Base-by-base conservation (phyloP, 2,888 invertebrate genomes). In the Luperina testacea region DNA sequence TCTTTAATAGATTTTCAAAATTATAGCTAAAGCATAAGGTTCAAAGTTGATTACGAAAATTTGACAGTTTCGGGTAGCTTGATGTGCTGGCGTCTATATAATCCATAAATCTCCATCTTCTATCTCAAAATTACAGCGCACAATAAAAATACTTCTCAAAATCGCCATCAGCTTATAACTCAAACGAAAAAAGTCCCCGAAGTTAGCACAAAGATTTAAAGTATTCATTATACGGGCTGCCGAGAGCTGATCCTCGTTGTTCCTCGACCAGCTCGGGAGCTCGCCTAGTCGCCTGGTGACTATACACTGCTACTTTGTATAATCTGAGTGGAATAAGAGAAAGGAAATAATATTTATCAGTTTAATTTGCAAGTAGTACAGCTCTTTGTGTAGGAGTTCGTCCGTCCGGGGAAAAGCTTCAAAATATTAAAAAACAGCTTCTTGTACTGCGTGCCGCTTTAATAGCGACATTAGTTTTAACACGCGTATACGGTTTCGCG, bases 201-300 rank as follows among this genome's bases (percentile, higher is more conserved):
- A 89, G 88, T 88, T 83, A 85, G 81, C 72, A 68, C 82, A 84
- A 90, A 89, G 90, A 90, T 90, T 89, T 90, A 89, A 90, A 90
- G 88, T 87, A 89, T 90, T 89, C 88, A 90, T 88, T 89, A 89
- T 77, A 84, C 84, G 83, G 73, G 82, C 82, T 83, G 87, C 71
- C 45, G 80, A 70, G 84, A 65, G 69, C 82, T 80, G 89, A 89
- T 89, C n/a, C n/a, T n/a, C 87, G 90, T 88, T 84, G 83, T 75
- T 87, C 65, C 69, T 74, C 61, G 73, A 81, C 80, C 80, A 81
- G 81, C 24, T 9, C n/a, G n/a, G 57, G 4, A 57, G 24, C 6
- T 76, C 78, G 76, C 59, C 32, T 32, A 75, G 65, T 76, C 78
- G 76, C 59, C 32, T 32, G 78, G 65, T 38, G 86, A 82, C 73